Evolutionary conservation across 1,140 invertebrate species (phyloP).

Genomic region (Pachypsylla venusta): DNA sequence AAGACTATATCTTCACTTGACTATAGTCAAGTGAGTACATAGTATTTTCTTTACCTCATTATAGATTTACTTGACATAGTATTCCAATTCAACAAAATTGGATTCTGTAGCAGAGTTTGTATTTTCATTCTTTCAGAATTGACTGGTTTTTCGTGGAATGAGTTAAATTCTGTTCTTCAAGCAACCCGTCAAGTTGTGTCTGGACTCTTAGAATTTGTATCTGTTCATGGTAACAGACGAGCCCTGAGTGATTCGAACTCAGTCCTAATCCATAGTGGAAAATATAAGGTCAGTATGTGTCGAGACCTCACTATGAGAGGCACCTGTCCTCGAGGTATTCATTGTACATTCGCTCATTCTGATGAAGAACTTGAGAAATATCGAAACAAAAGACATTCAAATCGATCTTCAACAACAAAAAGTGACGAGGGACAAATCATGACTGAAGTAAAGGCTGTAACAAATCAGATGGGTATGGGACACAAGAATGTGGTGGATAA

Average conservation of each 20-base stretch:
- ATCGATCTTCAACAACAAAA: constrained; percentile 8
- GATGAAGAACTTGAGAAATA: constrained; percentile 77
- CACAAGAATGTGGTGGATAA: neutral
- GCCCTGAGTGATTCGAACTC: constrained; percentile 30
- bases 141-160: constrained; percentile 38
- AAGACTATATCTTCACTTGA: too few species aligned
- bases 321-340: constrained; percentile 66
- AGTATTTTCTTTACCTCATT: too few species aligned
- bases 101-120: neutral
- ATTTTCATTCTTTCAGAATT: constrained; percentile 38
- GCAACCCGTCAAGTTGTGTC: constrained; percentile 67
- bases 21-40: too few species aligned
- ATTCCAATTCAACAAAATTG: too few species aligned
- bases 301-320: constrained; percentile 61
- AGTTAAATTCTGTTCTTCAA: constrained; percentile 58
- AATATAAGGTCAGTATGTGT: constrained; percentile 54
- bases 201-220: constrained; percentile 70
- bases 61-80: too few species aligned
- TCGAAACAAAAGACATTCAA: constrained; percentile 11
- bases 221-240: constrained; percentile 52
- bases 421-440: neutral
- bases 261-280: constrained; percentile 8
- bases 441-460: neutral
- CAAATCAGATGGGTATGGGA: neutral
- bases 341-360: constrained; percentile 85